A percentile compares a stretch with the other conserved stretches of the same genome.
Evolutionary conservation across 2,888 invertebrate species (phyloP).

Genomic region (Oeneis ivallda): DNA sequence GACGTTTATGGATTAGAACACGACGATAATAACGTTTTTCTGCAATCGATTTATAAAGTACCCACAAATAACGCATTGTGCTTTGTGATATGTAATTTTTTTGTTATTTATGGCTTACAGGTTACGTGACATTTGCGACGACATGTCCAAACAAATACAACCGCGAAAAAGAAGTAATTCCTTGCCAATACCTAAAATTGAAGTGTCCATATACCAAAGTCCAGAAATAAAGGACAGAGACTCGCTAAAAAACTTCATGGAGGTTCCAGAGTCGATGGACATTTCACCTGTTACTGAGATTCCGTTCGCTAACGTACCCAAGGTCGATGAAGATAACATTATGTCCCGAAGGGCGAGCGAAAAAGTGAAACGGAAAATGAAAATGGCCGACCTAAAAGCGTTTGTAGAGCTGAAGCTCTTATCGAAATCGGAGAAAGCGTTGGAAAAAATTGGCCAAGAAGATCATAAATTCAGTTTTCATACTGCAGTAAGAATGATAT

Average conservation of each 20-base stretch:
- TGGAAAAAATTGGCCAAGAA: slow-evolving; percentile 93
- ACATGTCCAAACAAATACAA: slow-evolving; percentile 87
- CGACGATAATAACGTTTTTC: no score
- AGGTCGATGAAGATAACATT: slow-evolving; percentile 65
- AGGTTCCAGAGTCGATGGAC: slow-evolving; percentile 88
- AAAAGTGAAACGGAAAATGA: slow-evolving; percentile 91
- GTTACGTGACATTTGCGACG: slow-evolving; percentile 93
- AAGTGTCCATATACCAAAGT: slow-evolving; percentile 92
- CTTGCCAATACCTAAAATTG: slow-evolving; percentile 95
- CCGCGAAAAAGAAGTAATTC: slow-evolving; percentile 95
- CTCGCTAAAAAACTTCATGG: slow-evolving; percentile 87
- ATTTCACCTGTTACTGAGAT: slow-evolving; percentile 84
- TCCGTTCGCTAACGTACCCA: slow-evolving; percentile 57
- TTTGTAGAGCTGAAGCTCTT: slow-evolving; percentile 95
- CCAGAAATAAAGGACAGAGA: slow-evolving; percentile 86
- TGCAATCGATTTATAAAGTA: no score
- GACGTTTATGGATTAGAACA: no score
- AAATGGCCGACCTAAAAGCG: slow-evolving; percentile 94
- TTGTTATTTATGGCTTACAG: slow-evolving; percentile 68
- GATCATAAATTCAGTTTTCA: slow-evolving; percentile 83
- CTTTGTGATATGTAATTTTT: background rate
- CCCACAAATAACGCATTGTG: background rate
- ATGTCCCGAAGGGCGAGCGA: slow-evolving; percentile 87
- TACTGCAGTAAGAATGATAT: slow-evolving; percentile 84
- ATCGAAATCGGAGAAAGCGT: slow-evolving; percentile 94